phyloP scores from a whole-genome alignment of 2,797 vertebrate genomes.

The Sphaeramia orbicularis region DNA sequence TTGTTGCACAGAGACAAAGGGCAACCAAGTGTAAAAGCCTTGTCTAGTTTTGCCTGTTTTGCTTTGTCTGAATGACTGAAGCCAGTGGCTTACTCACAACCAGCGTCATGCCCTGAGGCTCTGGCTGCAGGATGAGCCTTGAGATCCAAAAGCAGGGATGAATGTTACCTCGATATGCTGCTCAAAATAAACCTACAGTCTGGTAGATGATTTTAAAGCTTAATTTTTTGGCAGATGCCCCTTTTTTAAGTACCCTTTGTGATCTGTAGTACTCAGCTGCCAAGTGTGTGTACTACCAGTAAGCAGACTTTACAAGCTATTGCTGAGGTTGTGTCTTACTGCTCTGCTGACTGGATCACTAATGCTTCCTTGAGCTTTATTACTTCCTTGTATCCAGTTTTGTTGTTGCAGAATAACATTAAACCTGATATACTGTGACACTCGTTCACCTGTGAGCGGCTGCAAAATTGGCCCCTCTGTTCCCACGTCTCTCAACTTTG shows the following conservation, averaged over 20 bases:
- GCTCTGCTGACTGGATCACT: conserved; percentile 53
- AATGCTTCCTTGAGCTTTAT: conserved; percentile 64
- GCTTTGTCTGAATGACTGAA: conserved; percentile 68
- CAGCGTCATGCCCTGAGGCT: conserved; percentile 50
- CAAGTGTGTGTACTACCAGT: conserved; percentile 28
- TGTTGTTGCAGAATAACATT: conserved; percentile 47
- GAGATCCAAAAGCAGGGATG: conserved; percentile 41
- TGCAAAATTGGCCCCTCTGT: conserved; percentile 16
- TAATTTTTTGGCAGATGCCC: conserved; percentile 5
- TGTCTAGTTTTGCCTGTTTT: conserved; percentile 72
- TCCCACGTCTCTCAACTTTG: conserved; percentile 15
- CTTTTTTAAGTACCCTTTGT: conserved; percentile 3
- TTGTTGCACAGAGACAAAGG: conserved; percentile 48
- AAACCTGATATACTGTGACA: conserved; percentile 15
- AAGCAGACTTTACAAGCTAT: conserved; percentile 49
- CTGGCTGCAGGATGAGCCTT: conserved; percentile 66
- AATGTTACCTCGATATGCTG: conserved; percentile 19
- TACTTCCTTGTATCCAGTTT: conserved; percentile 58
- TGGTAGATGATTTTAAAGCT: conserved; percentile 1
- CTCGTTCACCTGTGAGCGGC: conserved; percentile 44
- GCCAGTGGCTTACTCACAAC: conserved; percentile 57
- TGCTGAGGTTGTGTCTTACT: conserved; percentile 58
- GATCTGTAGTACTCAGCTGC: conserved; percentile 25
- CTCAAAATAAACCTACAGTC: conserved; percentile 4
- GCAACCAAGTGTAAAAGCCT: conserved; percentile 67